Percentiles rank a stretch among this genome's conserved stretches.
Evolutionary conservation across 2,113 vertebrate genomes (phyloP).

Genomic region (Ptilorrhoa leucosticta): DNA sequence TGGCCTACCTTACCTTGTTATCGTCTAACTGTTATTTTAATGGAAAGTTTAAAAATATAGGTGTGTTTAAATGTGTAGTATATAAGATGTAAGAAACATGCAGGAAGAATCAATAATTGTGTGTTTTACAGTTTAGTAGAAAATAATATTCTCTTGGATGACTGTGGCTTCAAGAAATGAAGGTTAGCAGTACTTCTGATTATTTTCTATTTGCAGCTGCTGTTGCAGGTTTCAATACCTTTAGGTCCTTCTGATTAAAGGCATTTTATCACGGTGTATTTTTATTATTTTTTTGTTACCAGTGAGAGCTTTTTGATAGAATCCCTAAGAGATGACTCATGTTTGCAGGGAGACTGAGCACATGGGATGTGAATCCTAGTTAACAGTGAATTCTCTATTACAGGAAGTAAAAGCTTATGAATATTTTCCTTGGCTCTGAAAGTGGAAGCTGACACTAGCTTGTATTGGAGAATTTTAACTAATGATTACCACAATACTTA

Average conservation of each 20-base stretch:
- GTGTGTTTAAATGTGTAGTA: not conserved
- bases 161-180: not conserved
- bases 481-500: not conserved
- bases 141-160: not conserved
- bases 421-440: slow-evolving; percentile 3
- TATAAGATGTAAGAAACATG: not conserved
- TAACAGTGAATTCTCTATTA: not conserved
- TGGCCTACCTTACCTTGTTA: not conserved
- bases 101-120: not conserved
- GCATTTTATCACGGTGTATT: not conserved
- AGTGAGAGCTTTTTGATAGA: not conserved
- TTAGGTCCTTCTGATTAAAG: not conserved
- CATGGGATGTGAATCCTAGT: not conserved
- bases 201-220: not conserved
- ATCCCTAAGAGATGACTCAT: not conserved
- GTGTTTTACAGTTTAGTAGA: not conserved
- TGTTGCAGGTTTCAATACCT: not conserved
- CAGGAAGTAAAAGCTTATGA: not conserved
- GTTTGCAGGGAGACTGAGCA: not conserved
- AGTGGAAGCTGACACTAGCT: not conserved
- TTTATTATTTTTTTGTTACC: not conserved
- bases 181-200: not conserved
- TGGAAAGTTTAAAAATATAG: not conserved
- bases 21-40: not conserved
- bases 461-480: not conserved